These are phyloP conservation scores for Syrmaticus mikado DNA, from an alignment of 2,113 vertebrate genomes.

Conservation along the genomic window DNA sequence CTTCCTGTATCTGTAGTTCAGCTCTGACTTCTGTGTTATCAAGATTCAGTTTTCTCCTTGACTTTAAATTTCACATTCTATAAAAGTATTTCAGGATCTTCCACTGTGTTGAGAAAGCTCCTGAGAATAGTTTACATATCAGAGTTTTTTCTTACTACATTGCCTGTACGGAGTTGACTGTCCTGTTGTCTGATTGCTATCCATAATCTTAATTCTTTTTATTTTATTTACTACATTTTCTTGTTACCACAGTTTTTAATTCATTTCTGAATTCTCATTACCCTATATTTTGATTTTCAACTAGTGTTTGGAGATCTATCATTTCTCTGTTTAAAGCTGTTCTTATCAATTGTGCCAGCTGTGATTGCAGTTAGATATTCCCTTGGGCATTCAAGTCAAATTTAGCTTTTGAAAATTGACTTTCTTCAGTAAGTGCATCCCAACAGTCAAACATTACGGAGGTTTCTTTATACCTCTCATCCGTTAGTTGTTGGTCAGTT, in stretches of 20 bases:
- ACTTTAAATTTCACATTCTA: neutral
- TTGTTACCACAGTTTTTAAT: neutral
- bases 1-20: neutral
- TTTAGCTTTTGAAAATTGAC: neutral
- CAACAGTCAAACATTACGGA: neutral
- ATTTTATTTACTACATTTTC: neutral
- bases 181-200: neutral
- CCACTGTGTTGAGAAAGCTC: neutral
- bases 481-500: neutral
- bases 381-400: neutral
- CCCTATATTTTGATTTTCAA: neutral
- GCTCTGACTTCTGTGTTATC: neutral
- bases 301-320: neutral
- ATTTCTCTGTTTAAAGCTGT: neutral
- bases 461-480: neutral
- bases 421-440: neutral
- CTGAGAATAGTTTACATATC: neutral
- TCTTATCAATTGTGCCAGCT: neutral
- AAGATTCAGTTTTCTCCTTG: neutral
- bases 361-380: neutral
- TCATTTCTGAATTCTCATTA: neutral
- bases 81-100: neutral
- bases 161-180: neutral
- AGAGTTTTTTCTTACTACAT: neutral
- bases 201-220: conserved; percentile 7